Evolutionary conservation across 1,140 invertebrate species (phyloP).

Genomic region (Trichonephila clavipes): DNA sequence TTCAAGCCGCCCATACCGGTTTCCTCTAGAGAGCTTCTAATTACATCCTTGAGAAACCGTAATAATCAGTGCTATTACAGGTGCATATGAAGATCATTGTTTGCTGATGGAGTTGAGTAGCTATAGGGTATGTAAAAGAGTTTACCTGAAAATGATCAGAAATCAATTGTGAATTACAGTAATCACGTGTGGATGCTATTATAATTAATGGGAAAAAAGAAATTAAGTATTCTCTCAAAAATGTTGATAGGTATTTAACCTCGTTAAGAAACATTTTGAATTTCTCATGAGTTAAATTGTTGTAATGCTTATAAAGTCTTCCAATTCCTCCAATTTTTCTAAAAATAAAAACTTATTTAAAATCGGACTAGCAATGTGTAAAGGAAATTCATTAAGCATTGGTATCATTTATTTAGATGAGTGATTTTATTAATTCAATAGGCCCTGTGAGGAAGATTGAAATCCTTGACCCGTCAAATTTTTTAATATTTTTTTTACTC

Average conservation of each 20-base stretch:
- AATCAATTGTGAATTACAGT: background rate
- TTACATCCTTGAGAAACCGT: background rate
- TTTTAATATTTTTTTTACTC: too few relatives aligned
- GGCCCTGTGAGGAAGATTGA: too few relatives aligned
- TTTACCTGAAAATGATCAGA: background rate
- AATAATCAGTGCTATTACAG: background rate
- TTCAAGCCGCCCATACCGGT: background rate
- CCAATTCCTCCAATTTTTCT: too few relatives aligned
- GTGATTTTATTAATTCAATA: too few relatives aligned
- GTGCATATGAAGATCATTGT: background rate
- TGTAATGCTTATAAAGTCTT: too few relatives aligned
- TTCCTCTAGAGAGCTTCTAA: background rate
- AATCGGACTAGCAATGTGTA: too few relatives aligned
- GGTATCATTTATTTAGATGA: too few relatives aligned
- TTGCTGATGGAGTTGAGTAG: background rate
- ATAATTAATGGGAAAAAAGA: background rate
- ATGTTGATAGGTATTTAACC: background rate
- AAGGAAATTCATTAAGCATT: too few relatives aligned
- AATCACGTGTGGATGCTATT: background rate
- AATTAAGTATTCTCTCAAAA: background rate
- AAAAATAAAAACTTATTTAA: too few relatives aligned
- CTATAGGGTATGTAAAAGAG: background rate
- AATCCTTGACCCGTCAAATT: too few relatives aligned
- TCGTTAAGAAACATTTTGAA: too few relatives aligned
- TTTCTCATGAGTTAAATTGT: too few relatives aligned